phyloP scores from a whole-genome alignment of 2,797 vertebrate genomes.

The Spinus olivaceus region DNA sequence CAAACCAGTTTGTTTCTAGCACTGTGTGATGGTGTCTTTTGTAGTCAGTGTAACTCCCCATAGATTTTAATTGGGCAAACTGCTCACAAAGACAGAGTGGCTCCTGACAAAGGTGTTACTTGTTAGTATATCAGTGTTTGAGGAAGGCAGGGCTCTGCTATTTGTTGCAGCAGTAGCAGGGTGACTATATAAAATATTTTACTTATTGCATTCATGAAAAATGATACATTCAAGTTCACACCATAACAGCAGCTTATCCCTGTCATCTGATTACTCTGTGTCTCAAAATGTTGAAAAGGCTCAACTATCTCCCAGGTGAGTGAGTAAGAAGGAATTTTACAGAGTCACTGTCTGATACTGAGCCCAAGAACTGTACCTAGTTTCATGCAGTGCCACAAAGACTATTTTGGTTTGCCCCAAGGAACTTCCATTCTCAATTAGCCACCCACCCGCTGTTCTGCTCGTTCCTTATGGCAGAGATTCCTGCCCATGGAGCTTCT shows the following conservation, averaged over 20 bases:
- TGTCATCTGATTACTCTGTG: neutral
- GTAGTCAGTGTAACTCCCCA: neutral
- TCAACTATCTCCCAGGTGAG: neutral
- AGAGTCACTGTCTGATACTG: neutral
- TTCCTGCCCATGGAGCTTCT: neutral
- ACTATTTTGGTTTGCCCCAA: neutral
- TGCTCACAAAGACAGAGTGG: neutral
- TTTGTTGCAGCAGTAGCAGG: neutral
- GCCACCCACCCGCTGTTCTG: neutral
- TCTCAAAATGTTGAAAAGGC: neutral
- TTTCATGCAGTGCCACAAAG: neutral
- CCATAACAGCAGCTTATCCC: rapidly evolving
- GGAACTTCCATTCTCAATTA: constrained; percentile 12
- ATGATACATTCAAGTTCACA: neutral
- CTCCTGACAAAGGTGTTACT: neutral
- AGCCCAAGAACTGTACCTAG: neutral
- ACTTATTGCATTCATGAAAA: neutral
- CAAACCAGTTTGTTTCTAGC: neutral
- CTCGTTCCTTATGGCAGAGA: neutral
- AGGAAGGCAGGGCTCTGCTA: neutral
- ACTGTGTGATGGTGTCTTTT: neutral
- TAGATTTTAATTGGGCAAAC: neutral
- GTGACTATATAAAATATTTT: neutral
- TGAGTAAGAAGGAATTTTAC: neutral
- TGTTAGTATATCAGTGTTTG: neutral